Base-by-base conservation (phyloP, 1,140 invertebrate genomes). In the Calycopis cecrops region DNA sequence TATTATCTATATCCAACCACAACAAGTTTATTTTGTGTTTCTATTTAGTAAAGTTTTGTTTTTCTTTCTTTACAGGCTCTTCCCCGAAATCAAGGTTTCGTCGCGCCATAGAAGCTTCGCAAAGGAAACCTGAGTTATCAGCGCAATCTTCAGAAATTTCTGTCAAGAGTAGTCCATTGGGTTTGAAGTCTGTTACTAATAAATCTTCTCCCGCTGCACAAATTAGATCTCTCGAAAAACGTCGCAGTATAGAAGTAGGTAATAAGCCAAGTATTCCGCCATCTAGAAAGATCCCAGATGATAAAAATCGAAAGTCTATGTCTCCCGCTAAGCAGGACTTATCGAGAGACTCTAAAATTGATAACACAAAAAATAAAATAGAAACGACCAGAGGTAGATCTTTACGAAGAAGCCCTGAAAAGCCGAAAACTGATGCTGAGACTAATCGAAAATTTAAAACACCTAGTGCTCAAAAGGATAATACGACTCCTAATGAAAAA, bases 401-500 rank as follows among this genome's bases (percentile, higher is more conserved):
- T 44, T 55, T 67, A 52, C 67, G 62, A 40, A 79, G 64, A 69
- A 86, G 76, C 62, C 81, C 79, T 21, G 80, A 83, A 48, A 85
- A 87, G 73, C 59, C 63, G 11, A 85, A 81, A 62, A 79, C 71
- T 76, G 76, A 85, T 56, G 60, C 67, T 38, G 84, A 87, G 76
- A 76, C 60, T 68, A 76, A 61, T 67, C 75, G 78, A 65, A 81
- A 71, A 60, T 78, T 79, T 66, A 82, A 65, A 80, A 75, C 64
- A 75, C 67, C 76, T 67, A 70, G 78, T 83, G 79, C 76, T 84
- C 84, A 85, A 79, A 87, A 80, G 59, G 75, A 79, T 76, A 78
- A 63, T 76, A 79, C 84, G 74, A 84, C 70, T 79, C 69, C 70
- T 73, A 85, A 73, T 63, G 84, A 84, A 79, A 87, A 84, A 83